Conservation (phyloP, 1,140 invertebrate species). For the Conopomorpha cramerella region DNA sequence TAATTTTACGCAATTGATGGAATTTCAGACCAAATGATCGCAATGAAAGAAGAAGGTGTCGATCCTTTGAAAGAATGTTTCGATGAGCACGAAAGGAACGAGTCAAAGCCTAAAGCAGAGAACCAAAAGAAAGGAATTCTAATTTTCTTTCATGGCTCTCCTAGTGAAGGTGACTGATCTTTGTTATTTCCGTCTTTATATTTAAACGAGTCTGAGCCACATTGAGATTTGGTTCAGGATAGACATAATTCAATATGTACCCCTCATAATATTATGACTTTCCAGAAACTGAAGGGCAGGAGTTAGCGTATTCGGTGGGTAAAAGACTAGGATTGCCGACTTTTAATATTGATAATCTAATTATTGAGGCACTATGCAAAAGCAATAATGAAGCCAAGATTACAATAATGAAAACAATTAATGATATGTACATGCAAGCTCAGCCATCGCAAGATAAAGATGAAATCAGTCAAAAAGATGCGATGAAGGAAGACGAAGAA, state of each 20-base stretch:
- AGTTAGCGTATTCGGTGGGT: constrained; percentile 36
- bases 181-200: background rate
- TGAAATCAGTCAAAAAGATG: too few species aligned
- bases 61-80: constrained; percentile 36
- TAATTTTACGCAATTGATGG: too few species aligned
- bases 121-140: constrained; percentile 30
- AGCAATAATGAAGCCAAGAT: constrained; percentile 20
- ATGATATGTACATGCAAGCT: too few species aligned
- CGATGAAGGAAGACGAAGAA: background rate
- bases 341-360: constrained; percentile 29
- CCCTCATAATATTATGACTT: constrained; percentile 3
- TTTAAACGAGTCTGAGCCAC: too few species aligned
- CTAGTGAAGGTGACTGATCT: constrained; percentile 31
- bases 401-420: background rate
- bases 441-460: too few species aligned
- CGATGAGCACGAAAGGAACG: constrained; percentile 16
- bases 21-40: too few species aligned
- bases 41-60: constrained; percentile 23
- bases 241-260: too few species aligned
- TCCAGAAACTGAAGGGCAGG: constrained; percentile 36
- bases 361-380: constrained; percentile 33
- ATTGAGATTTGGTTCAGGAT: background rate
- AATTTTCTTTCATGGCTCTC: constrained; percentile 38
- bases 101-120: constrained; percentile 5
- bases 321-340: constrained; percentile 26